Percentiles rank a stretch among this genome's conserved stretches.
Evolutionary conservation across 2,797 vertebrate genomes (phyloP).

Genomic region (Botia almorhae): DNA sequence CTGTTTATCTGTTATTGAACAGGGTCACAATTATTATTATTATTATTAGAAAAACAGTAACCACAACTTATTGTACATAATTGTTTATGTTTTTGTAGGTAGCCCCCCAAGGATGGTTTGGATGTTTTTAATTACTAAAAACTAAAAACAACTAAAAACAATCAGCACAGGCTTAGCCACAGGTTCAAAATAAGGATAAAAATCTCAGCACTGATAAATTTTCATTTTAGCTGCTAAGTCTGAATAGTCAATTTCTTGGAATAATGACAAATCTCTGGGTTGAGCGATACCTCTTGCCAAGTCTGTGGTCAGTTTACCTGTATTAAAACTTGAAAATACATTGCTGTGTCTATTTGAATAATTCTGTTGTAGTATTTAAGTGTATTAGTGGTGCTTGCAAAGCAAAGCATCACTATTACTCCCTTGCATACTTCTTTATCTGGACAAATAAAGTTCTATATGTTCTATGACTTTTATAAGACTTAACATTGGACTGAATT

Average conservation of each 20-base stretch:
- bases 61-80: conserved; percentile 61
- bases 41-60: conserved; percentile 34
- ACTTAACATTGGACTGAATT: too few relatives aligned
- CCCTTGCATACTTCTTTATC: too few relatives aligned
- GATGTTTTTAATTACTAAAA: background rate
- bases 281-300: conserved; percentile 8
- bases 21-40: conserved; percentile 60
- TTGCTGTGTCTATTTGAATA: conserved; percentile 10
- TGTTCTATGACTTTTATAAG: too few relatives aligned
- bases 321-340: conserved; percentile 13
- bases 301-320: background rate
- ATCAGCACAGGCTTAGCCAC: background rate
- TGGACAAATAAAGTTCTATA: too few relatives aligned
- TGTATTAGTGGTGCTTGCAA: background rate
- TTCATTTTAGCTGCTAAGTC: background rate
- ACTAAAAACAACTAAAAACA: too few relatives aligned
- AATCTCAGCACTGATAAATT: background rate
- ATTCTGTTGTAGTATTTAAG: conserved; percentile 6
- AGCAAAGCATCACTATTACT: background rate
- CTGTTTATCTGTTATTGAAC: conserved; percentile 52
- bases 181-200: background rate
- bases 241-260: conserved; percentile 21
- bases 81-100: conserved; percentile 22
- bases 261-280: conserved; percentile 44
- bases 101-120: background rate